Evolutionary conservation across 2,888 invertebrate genomes (phyloP), one percentile per base, ranked within the genome.

Genomic region (Cotesia congregata): DNA sequence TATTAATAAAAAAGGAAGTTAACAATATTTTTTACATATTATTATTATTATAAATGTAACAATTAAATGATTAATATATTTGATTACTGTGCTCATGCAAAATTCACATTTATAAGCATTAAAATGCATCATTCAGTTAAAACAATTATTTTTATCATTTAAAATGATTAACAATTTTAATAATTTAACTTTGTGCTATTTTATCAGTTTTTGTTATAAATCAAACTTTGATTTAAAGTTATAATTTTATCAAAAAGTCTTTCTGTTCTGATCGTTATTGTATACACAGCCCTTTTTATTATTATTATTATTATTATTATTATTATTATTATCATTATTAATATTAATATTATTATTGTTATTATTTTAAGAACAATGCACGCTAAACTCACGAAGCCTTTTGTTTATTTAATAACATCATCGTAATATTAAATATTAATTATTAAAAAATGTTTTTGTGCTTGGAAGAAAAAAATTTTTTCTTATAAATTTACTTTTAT

Each of bases 281-380:
- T 78, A 78, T 78, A 78, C 80, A 81, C 81, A 81, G 81, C 81
- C 81, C 78, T 77, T 72, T 72, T 72, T 68, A 64, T 50, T 17
- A 65, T 75, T 67, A 73, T 30, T 30, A 30, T 30, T 30, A 30
- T 30, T 41, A 59, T 60, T 12, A 67, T 30, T 67, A 30, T 40
- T 6, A 38, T 65, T 20, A 40, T 15, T 40, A 12, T 6, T 61
- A 17, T n/a, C 12, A 20, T 68, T 59, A 62, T 15, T 59, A 62
- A 17, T 17, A 17, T 17, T 17, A 17, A 1, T 60, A 59, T 60
- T 15, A 67, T 30, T 67, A 30, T 15, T 6, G 40, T 65, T 20
- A 40, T 39, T 40, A 12, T 39, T 15, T 1, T 39, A 40, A 67
- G 38, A 30, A 38, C 6, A 67, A 67, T 40, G 40, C 67, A 50